Base-by-base conservation (phyloP, 2,888 invertebrate species). In the Drosophila borborema region DNA sequence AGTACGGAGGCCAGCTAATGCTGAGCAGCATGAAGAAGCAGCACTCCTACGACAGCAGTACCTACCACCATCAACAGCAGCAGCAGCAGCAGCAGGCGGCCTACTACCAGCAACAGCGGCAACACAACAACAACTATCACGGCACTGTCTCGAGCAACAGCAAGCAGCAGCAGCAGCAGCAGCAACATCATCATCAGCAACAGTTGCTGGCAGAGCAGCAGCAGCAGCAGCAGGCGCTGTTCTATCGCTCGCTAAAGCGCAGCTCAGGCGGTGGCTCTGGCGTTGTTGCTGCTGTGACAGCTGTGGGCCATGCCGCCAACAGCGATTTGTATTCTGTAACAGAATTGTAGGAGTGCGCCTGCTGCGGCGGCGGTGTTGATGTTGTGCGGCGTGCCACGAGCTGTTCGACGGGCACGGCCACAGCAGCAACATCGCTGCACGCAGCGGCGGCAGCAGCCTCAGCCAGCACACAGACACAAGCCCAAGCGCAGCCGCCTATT, bases 251-350 rank as follows among this genome's bases (percentile, higher is more conserved):
- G 16, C 86, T 94, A 36, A 94, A 94, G 81, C 93, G 94, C 5
- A 74, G 81, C n/a, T 83, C 70, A 12, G 78, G 73, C 20, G 64
- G 49, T 0, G 56, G 51, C 9, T 40, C 38, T 16, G 64, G 55
- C 0, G 76, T 55, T 7, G 63, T 74, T 8, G 74, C 55, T 8
- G 77, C 72, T 16, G 72, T 36, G 10, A 56, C 54, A 20, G 18
- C 81, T 14, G 92, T 93, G 31, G 92, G 91, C 14, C 91, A 92
- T 59, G 94, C 94, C 61, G 94, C 94, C 53, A 70, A 94, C 72
- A 94, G 94, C 64, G 95, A 96, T 91, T 92, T 97, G 78, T 97
- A 96, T 91, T 96, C 96, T 58, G 96, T 97, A 79, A 96, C 97
- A 64, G 96, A 95, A 91, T 94, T 95, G 94, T 95, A 95, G 93